Evolutionary conservation across 2,888 invertebrate genomes (phyloP), one percentile per base, ranked within the genome.

Genomic region (Tuberolachnus salignus): DNA sequence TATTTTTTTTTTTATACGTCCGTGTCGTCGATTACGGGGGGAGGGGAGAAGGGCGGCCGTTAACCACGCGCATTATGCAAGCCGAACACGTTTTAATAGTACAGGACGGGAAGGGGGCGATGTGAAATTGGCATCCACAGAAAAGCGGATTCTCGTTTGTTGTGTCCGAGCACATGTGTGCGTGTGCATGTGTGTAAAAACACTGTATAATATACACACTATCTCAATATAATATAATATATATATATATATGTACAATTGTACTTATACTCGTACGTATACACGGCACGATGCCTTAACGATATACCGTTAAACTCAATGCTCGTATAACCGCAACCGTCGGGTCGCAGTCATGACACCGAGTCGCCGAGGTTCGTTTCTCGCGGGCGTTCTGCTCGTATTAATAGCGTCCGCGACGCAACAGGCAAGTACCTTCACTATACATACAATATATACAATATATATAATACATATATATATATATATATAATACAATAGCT

Each of bases 341-440:
- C 67, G 78, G 69, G 57, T 78, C 69, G 59, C 67, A 78, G 78
- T 78, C 78, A 78, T 78, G 78, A 69, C 67, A 59, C 78, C 16
- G 78, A 78, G 57, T 69, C 57, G 67, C 67, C 78, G 51, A 59
- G 59, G 78, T 78, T 34, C 78, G 78, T 46, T 23, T 34, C 59
- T 78, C 49, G 78, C 21, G 11, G 46, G 42, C 49, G 16, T 78
- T 34, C 49, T 78, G 78, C 78, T 78, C 53, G 63, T 21, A 6
- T 34, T 61, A 19, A 11, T 34, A 21, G 21, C 78, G 21, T 69
- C 46, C n/a, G 14, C 49, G 21, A 34, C 66, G 19, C 78, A 67
- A 78, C 78, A 78, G 67, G 78, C 46, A 69, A 69, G 66, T 66
- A 21, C 26, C n/a, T n/a, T n/a, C n/a, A n/a, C n/a, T n/a, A n/a